phyloP scores from a whole-genome alignment of 2,797 vertebrate species.

The Anolis apletophallus region DNA sequence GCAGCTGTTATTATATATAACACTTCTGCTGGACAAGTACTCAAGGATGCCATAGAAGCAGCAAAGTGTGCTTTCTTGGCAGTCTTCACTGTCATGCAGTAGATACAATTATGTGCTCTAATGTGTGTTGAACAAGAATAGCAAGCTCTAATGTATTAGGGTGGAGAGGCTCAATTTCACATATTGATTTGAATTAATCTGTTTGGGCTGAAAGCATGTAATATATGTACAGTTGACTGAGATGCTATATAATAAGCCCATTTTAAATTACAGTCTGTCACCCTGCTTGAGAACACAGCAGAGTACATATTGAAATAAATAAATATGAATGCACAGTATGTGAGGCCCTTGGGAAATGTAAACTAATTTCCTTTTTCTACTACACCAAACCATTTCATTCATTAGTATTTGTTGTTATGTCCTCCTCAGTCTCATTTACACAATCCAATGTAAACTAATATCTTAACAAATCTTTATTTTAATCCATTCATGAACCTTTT shows the following conservation, averaged over 20 bases:
- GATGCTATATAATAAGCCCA: background rate
- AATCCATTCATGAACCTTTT: conserved; percentile 7
- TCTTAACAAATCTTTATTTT: background rate
- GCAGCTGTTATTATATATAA: too few species aligned
- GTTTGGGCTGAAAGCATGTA: background rate
- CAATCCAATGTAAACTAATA: conserved; percentile 10
- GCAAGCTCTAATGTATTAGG: background rate
- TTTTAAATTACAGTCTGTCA: conserved; percentile 1
- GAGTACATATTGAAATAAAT: background rate
- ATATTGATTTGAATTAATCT: conserved; percentile 5
- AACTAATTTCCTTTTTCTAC: conserved; percentile 14
- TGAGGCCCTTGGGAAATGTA: background rate
- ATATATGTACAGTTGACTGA: background rate
- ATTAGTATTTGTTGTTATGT: too few species aligned
- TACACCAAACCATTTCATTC: background rate
- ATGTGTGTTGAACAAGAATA: background rate
- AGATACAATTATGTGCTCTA: too few species aligned
- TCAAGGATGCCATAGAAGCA: too few species aligned
- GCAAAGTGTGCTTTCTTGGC: too few species aligned
- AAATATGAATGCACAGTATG: background rate
- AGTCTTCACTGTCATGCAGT: background rate
- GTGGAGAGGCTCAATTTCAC: background rate
- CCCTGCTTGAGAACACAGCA: background rate
- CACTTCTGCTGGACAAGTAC: too few species aligned
- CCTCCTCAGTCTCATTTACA: background rate